A percentile compares a stretch with the other conserved stretches of the same genome.
Evolutionary conservation across 2,888 invertebrate genomes (phyloP).

Genomic region (Ecdyonurus torrentis): DNA sequence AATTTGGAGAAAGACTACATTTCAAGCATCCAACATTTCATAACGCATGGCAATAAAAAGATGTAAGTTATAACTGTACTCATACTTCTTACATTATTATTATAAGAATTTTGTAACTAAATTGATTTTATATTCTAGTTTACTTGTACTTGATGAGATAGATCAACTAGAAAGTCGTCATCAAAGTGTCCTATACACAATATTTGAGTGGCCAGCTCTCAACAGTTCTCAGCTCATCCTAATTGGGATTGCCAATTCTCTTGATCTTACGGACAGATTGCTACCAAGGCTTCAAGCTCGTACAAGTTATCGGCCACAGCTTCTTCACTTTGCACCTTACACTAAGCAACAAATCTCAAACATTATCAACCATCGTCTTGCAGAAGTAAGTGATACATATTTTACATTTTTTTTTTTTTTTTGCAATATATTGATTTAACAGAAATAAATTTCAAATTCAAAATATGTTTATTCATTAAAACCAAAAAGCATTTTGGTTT

Average conservation of each 20-base stretch:
- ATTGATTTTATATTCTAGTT: conserved; percentile 27
- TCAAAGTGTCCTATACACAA: conserved; percentile 75
- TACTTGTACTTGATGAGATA: conserved; percentile 86
- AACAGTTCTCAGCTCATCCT: conserved; percentile 52
- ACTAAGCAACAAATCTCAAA: conserved; percentile 72
- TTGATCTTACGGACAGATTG: conserved; percentile 83
- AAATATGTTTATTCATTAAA: too few relatives aligned
- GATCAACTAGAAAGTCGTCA: conserved; percentile 64
- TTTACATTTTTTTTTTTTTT: too few relatives aligned
- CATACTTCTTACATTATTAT: too few relatives aligned
- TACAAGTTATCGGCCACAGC: conserved; percentile 49
- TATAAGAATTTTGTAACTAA: neutral
- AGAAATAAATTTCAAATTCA: too few relatives aligned
- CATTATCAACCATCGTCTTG: conserved; percentile 66
- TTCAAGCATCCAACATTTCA: conserved; percentile 48
- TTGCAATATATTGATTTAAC: too few relatives aligned
- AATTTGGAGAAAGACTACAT: conserved; percentile 49
- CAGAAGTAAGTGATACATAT: conserved; percentile 29
- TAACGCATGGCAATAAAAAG: conserved; percentile 49
- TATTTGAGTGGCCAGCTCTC: conserved; percentile 84
- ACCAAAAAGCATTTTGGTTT: too few relatives aligned
- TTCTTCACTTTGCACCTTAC: conserved; percentile 87
- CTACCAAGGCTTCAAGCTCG: conserved; percentile 72
- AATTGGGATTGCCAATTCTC: conserved; percentile 86
- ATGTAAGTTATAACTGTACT: conserved; percentile 34